Evolutionary conservation across 2,888 invertebrate species (phyloP).

Genomic region (Brassicogethes aeneus): DNA sequence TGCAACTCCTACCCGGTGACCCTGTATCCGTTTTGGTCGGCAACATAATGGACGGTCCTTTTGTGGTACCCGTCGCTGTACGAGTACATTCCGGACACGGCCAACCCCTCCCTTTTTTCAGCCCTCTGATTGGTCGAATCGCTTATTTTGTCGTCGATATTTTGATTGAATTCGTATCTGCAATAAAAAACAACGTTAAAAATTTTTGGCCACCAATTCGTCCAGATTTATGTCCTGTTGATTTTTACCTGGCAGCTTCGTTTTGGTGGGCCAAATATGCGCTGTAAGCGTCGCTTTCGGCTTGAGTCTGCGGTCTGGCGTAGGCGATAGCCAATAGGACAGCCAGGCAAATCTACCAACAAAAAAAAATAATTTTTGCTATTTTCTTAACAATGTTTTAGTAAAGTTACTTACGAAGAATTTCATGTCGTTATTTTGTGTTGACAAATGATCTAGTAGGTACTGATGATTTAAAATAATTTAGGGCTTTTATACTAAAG

Average conservation of each 20-base stretch:
- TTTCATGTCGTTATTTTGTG: background rate
- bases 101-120: constrained; percentile 41
- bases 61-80: constrained; percentile 52
- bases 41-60: constrained; percentile 48
- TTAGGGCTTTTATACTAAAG: too few relatives aligned
- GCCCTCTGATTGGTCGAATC: constrained; percentile 38
- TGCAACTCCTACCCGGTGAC: constrained; percentile 47
- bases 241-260: constrained; percentile 15
- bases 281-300: background rate
- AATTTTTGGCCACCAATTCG: background rate
- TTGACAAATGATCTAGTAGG: too few relatives aligned
- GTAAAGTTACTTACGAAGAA: background rate
- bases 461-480: too few relatives aligned
- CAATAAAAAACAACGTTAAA: constrained; percentile 22
- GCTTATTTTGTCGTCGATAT: constrained; percentile 43
- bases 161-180: constrained; percentile 40
- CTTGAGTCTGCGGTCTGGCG: background rate
- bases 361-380: background rate
- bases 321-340: background rate
- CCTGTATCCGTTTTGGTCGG: constrained; percentile 54
- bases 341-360: background rate
- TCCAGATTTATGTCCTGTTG: too few relatives aligned
- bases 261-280: constrained; percentile 15
- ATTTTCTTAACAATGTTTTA: background rate
- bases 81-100: constrained; percentile 46